Conservation (phyloP, 2,113 vertebrate species). For the Lampris megalopsis region DNA sequence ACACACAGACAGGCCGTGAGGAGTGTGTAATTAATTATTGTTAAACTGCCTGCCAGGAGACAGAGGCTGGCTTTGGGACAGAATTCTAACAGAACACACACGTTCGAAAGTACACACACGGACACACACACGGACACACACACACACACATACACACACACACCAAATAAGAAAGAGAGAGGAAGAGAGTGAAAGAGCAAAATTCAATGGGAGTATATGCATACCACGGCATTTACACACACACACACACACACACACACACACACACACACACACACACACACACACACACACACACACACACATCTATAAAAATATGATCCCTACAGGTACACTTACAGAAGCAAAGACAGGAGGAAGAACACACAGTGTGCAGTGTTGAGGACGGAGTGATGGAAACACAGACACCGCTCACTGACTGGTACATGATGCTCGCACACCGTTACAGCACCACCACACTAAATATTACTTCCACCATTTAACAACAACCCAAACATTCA, state of each 20-base stretch:
- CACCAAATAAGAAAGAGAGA: too few species aligned
- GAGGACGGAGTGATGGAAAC: constrained; percentile 6
- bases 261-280: not conserved
- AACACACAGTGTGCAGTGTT: not conserved
- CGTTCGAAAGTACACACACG: not conserved
- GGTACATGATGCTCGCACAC: not conserved
- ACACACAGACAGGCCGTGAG: constrained; percentile 21
- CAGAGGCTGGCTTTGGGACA: constrained; percentile 14
- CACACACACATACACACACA: not conserved
- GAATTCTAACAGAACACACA: constrained; percentile 21
- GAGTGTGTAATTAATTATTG: constrained; percentile 55
- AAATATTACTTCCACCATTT: constrained; percentile 48
- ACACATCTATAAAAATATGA: not conserved
- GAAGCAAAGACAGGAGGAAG: not conserved
- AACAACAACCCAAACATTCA: constrained; percentile 39
- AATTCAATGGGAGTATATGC: too few species aligned
- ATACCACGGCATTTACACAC: not conserved
- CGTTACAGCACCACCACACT: constrained; percentile 21
- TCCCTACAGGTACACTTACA: too few species aligned
- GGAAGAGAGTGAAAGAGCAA: too few species aligned
- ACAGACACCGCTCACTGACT: constrained; percentile 16
- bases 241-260: not conserved
- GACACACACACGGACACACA: not conserved
- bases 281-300: not conserved
- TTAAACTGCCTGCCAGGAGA: constrained; percentile 46